Evolutionary conservation across 2,888 invertebrate species (phyloP), one percentile per base, ranked within the genome.

Genomic region (Parnassius apollo): DNA sequence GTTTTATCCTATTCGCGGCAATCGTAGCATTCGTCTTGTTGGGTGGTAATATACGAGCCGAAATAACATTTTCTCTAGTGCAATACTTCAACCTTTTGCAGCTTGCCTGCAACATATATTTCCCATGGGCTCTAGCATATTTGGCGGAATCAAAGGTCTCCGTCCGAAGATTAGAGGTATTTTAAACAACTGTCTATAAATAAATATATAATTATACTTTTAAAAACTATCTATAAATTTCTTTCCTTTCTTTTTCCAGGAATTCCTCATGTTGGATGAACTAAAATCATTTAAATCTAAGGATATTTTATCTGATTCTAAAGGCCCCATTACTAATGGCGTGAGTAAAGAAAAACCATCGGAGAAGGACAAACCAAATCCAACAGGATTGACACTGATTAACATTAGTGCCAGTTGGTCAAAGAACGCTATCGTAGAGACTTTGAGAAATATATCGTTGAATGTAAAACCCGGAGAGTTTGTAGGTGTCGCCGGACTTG

Each of bases 1-100:
- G 98, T 65, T 94, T 97, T 66, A 96, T 97, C 18, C 86, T 97
- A 12, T 97, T 95, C 79, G 92, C 96, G 54, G 96, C 97, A 1
- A 91, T 98, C 58, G 92, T 96, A 46, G 93, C 95, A 0, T 97
- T 94, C 72, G 95, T 96, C 44, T 83, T 96, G 8, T 77, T 93
- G 67, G 96, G 95, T 0, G 93, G 95, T 53, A 75, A 81, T 3
- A 86, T 88, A 68, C 83, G 94, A 78, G 93, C 94, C 0, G 94
- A 94, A 62, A 93, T 95, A 74, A 95, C 95, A 0, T 96, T 96
- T 82, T 94, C 96, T 0, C 92, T 96, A 74, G 95, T 96, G 3
- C 96, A 96, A 74, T 95, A 96, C 79, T 96, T 94, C 76, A 96
- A 96, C 77, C 92, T 95, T 13, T 85, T 96, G 46, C 96, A 95